phyloP scores from a whole-genome alignment of 2,797 vertebrate species.

The Xiphophorus birchmanni region DNA sequence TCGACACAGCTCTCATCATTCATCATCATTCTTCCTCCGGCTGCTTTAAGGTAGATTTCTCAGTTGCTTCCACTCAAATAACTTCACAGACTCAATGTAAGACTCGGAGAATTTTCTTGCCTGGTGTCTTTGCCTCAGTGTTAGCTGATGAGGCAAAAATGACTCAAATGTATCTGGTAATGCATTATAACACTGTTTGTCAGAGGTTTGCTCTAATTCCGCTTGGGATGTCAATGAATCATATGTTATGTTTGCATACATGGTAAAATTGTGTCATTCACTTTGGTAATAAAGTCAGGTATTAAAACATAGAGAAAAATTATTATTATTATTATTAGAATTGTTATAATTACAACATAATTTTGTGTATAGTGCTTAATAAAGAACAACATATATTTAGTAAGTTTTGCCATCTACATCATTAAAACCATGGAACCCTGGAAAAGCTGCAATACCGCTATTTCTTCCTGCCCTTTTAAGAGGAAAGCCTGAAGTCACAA shows the following conservation, averaged over 20 bases:
- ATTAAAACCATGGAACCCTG: not conserved
- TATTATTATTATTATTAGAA: not conserved
- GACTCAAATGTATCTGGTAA: too few relatives aligned
- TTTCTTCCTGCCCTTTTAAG: slow-evolving; percentile 26
- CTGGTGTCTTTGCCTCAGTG: too few relatives aligned
- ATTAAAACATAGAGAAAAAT: not conserved
- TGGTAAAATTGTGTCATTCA: not conserved
- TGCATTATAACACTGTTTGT: too few relatives aligned
- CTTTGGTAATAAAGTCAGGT: not conserved
- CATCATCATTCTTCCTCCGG: too few relatives aligned
- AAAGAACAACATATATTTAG: not conserved
- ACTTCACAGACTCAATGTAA: too few relatives aligned
- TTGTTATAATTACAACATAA: not conserved
- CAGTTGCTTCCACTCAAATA: too few relatives aligned
- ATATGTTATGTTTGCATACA: not conserved
- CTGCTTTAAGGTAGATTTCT: too few relatives aligned
- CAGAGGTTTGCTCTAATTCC: too few relatives aligned
- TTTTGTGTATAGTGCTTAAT: not conserved
- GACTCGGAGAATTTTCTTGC: too few relatives aligned
- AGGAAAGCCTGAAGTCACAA: slow-evolving; percentile 36
- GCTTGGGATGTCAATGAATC: not conserved
- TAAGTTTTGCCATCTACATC: not conserved
- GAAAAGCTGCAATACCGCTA: slow-evolving; percentile 6
- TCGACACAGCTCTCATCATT: too few relatives aligned
- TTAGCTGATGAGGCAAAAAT: too few relatives aligned